phyloP scores from a whole-genome alignment of 2,797 vertebrate species.

The Hafferia zeledoni region DNA sequence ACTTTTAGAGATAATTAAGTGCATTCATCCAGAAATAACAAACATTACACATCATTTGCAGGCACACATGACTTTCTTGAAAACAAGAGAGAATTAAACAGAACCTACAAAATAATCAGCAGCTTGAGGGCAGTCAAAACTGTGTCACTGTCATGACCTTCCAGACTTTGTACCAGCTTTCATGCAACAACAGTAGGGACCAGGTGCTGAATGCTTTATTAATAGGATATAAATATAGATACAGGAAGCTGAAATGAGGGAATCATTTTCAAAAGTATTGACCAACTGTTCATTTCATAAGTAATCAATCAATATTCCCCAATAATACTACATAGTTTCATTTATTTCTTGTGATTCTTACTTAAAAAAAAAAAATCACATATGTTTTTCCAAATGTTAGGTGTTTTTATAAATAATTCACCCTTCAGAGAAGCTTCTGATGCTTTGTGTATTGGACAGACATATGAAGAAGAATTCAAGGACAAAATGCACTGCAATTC shows the following conservation, averaged over 20 bases:
- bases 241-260: not conserved
- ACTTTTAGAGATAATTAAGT: conserved; percentile 81
- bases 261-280: not conserved
- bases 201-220: not conserved
- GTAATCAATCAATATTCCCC: not conserved
- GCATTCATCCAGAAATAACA: conserved; percentile 80
- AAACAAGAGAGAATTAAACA: conserved; percentile 71
- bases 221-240: not conserved
- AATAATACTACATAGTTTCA: not conserved
- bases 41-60: conserved; percentile 73
- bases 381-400: not conserved
- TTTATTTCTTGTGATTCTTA: not conserved
- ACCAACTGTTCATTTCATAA: not conserved
- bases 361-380: not conserved
- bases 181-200: not conserved
- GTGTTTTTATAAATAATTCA: not conserved
- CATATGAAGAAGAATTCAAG: not conserved
- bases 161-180: not conserved
- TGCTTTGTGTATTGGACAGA: not conserved
- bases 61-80: conserved; percentile 68
- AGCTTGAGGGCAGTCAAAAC: conserved; percentile 41
- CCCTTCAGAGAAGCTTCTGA: not conserved
- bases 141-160: conserved; percentile 51
- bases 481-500: not conserved
- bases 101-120: conserved; percentile 63